Evolutionary conservation across 1,140 invertebrate species (phyloP).

Genomic region (Aphis gossypii): DNA sequence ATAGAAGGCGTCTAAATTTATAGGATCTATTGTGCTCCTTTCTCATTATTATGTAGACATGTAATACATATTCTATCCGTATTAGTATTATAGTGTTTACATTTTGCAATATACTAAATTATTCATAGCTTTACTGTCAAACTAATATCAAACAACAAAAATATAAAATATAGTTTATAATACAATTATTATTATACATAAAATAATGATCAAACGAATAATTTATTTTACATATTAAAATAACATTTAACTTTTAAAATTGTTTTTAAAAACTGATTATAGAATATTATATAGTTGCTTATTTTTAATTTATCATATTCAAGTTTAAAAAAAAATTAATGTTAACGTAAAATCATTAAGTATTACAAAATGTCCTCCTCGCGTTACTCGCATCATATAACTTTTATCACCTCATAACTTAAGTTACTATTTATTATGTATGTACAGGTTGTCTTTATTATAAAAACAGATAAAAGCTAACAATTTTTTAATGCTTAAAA

Average conservation of each 20-base stretch:
- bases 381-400: not conserved
- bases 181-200: not conserved
- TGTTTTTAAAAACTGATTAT: not conserved
- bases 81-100: not conserved
- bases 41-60: constrained; percentile 13
- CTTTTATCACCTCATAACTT: not conserved
- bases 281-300: not conserved
- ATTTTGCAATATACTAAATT: not conserved
- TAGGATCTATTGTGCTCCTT: constrained; percentile 8
- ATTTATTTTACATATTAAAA: not conserved
- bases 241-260: not conserved
- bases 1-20: not conserved
- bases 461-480: not conserved
- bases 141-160: not conserved
- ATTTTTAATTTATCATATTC: not conserved
- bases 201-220: not conserved
- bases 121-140: not conserved
- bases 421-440: not conserved
- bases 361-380: not conserved
- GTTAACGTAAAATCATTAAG: not conserved
- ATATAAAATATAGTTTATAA: not conserved
- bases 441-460: not conserved
- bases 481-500: not conserved
- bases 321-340: not conserved
- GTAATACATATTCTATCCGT: constrained; percentile 9